These are phyloP conservation scores for Decapterus maruadsi DNA, from an alignment of 2,797 vertebrate genomes.

Conservation along the genomic window DNA sequence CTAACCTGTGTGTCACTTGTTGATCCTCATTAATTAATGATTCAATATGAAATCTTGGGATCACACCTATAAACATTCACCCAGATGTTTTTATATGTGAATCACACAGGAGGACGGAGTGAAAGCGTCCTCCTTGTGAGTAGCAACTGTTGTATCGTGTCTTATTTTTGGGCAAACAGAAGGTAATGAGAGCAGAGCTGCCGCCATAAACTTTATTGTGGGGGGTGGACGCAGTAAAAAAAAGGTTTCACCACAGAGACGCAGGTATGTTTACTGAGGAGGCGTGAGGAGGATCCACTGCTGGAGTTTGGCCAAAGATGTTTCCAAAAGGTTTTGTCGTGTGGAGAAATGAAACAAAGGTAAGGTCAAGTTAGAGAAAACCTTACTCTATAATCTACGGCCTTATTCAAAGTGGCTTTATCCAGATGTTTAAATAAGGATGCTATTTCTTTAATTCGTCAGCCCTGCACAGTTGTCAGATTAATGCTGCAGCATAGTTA, in stretches of 20 bases:
- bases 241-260: slow-evolving; percentile 77
- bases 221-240: slow-evolving; percentile 68
- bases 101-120: not conserved
- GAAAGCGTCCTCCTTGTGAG: slow-evolving; percentile 19
- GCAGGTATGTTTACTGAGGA: slow-evolving; percentile 73
- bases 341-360: no score
- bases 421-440: no score
- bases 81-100: not conserved
- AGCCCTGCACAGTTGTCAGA: no score
- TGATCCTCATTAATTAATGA: no score
- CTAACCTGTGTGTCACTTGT: no score
- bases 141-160: slow-evolving; percentile 43
- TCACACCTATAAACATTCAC: no score
- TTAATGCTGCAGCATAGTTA: no score
- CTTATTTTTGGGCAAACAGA: slow-evolving; percentile 73
- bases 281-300: slow-evolving; percentile 32
- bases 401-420: no score
- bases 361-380: no score
- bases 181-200: slow-evolving; percentile 61
- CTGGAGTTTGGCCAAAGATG: not conserved
- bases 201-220: slow-evolving; percentile 82
- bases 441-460: no score
- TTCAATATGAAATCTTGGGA: no score
- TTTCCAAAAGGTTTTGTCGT: not conserved
- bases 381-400: no score